Percentiles rank a stretch among this genome's conserved stretches.
Evolutionary conservation across 2,797 vertebrate species (phyloP).

Genomic region (Rhinatrema bivittatum): DNA sequence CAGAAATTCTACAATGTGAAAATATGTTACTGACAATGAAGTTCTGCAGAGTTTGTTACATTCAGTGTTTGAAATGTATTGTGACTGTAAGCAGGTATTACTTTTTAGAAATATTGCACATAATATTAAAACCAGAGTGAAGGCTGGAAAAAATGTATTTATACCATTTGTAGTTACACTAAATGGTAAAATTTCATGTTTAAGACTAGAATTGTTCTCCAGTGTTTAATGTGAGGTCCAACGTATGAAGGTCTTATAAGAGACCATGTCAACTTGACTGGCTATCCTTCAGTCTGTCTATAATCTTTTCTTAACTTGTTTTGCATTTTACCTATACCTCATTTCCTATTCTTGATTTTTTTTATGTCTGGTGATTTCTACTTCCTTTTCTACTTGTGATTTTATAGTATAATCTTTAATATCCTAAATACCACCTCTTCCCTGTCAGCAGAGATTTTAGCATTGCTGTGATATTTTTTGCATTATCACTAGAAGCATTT

Average conservation of each 20-base stretch:
- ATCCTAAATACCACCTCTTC: no score
- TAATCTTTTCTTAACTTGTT: no score
- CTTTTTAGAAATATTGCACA: slow-evolving; percentile 42
- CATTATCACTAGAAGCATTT: no score
- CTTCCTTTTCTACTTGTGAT: background rate
- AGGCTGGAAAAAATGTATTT: slow-evolving; percentile 49
- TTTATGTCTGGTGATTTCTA: background rate
- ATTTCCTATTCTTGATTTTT: background rate
- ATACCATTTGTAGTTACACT: slow-evolving; percentile 65
- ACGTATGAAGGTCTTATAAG: slow-evolving; percentile 1
- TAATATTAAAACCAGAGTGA: slow-evolving; percentile 56
- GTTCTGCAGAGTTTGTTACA: slow-evolving; percentile 54
- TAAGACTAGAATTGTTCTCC: slow-evolving; percentile 22
- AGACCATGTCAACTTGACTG: background rate
- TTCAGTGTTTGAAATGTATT: slow-evolving; percentile 60
- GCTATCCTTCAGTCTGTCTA: no score
- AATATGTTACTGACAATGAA: slow-evolving; percentile 60
- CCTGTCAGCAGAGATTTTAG: no score
- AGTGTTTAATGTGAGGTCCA: slow-evolving; percentile 28
- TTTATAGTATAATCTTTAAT: no score
- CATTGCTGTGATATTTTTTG: no score
- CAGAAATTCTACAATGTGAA: slow-evolving; percentile 72
- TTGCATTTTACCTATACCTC: background rate
- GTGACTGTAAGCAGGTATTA: slow-evolving; percentile 58
- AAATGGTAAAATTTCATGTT: slow-evolving; percentile 49